A percentile compares a stretch with the other conserved stretches of the same genome.
Conservation (phyloP, 2,888 invertebrate species). For the Epinotia brunnichana region DNA sequence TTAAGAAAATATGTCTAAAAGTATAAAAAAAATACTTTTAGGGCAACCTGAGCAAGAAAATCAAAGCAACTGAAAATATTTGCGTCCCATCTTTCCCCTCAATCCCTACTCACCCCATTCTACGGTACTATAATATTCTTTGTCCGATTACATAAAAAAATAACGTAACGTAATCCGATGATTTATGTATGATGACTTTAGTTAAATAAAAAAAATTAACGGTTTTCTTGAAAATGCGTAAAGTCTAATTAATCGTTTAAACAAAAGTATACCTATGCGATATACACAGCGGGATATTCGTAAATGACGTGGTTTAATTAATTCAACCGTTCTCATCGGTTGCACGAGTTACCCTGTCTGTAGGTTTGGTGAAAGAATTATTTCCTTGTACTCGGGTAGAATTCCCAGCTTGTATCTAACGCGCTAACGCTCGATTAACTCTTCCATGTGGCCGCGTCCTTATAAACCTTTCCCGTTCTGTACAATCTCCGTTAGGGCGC, state of each 20-base stretch:
- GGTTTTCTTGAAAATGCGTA: too few species aligned
- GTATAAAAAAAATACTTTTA: too few species aligned
- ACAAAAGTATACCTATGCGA: neutral
- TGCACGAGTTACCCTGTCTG: neutral
- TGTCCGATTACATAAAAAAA: too few species aligned
- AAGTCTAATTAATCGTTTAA: neutral
- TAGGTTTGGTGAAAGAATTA: constrained; percentile 2
- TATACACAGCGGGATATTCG: neutral
- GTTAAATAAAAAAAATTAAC: too few species aligned
- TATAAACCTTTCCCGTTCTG: constrained; percentile 42
- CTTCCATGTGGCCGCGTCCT: constrained; percentile 39
- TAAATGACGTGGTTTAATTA: neutral
- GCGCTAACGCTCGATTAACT: constrained; percentile 41
- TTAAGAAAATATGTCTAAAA: too few species aligned
- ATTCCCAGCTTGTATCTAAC: constrained; percentile 39
- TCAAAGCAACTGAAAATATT: too few species aligned
- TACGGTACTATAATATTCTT: too few species aligned
- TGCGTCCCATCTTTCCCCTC: too few species aligned
- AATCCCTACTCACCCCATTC: too few species aligned
- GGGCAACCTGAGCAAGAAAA: too few species aligned
- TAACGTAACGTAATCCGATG: too few species aligned
- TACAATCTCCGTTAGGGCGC: constrained; percentile 29
- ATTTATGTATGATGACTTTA: too few species aligned
- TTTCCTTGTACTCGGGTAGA: constrained; percentile 13
- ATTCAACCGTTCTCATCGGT: neutral